Evolutionary conservation across 92 coral and sea anemone species (phyloP).

Genomic region (Pocillopora grandis): DNA sequence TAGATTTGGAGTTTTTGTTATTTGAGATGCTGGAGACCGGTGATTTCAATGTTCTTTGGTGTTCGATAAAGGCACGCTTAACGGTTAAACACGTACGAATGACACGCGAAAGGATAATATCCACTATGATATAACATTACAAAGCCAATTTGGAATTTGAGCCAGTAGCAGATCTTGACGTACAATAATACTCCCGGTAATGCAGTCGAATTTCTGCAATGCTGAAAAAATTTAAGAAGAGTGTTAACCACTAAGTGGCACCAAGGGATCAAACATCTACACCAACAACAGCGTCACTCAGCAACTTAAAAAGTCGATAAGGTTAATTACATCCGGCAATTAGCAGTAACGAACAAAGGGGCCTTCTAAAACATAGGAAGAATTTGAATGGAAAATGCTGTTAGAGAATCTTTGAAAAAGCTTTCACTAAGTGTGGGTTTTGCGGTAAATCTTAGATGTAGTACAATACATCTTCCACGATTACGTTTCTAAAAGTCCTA

Average conservation of each 20-base stretch:
- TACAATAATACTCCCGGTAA: neutral
- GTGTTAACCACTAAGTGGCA: neutral
- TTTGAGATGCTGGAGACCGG: neutral
- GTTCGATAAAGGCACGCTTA: constrained; percentile 23
- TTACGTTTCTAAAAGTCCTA: too few relatives aligned
- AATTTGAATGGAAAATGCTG: too few relatives aligned
- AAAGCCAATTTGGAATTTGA: too few relatives aligned
- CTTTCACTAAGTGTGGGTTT: too few relatives aligned
- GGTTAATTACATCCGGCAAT: neutral
- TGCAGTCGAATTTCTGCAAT: neutral
- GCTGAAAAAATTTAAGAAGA: too few relatives aligned
- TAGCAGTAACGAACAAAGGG: neutral
- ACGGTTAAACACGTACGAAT: neutral
- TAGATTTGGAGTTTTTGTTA: neutral
- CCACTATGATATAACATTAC: too few relatives aligned
- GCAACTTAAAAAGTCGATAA: constrained; percentile 15
- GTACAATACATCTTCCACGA: too few relatives aligned
- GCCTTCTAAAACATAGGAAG: neutral
- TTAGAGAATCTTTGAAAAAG: too few relatives aligned
- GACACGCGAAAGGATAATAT: too few relatives aligned
- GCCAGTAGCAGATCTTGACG: too few relatives aligned
- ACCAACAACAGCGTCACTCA: constrained; percentile 20
- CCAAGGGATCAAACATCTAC: neutral
- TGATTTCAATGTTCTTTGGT: neutral
- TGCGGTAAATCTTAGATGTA: too few relatives aligned